phyloP scores from a whole-genome alignment of 1,140 invertebrate species.

The Pectinophora gossypiella region DNA sequence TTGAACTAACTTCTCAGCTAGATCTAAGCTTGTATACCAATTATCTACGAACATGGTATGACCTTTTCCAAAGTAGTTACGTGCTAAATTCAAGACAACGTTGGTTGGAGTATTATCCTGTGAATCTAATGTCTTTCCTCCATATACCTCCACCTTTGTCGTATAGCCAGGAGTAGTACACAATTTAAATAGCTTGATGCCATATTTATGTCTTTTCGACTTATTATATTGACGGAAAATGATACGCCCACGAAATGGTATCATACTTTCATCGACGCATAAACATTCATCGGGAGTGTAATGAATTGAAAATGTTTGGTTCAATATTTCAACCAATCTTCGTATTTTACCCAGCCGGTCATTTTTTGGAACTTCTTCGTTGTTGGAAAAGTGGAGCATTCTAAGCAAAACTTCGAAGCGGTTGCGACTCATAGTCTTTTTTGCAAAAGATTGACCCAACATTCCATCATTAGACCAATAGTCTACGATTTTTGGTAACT shows the following conservation, averaged over 20 bases:
- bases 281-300: constrained; percentile 31
- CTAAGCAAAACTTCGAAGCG: constrained; percentile 30
- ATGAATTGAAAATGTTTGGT: constrained; percentile 29
- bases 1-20: constrained; percentile 40
- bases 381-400: constrained; percentile 25
- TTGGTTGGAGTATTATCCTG: constrained; percentile 26
- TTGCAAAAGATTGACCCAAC: constrained; percentile 16
- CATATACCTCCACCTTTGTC: constrained; percentile 35
- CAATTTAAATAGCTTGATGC: constrained; percentile 53
- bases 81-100: constrained; percentile 28
- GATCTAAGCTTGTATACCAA: constrained; percentile 45
- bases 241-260: constrained; percentile 48
- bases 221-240: constrained; percentile 52
- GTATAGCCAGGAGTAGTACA: constrained; percentile 43
- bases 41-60: constrained; percentile 51
- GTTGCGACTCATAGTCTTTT: constrained; percentile 24
- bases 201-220: constrained; percentile 48
- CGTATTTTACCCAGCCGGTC: neutral
- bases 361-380: neutral
- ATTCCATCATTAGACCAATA: constrained; percentile 29
- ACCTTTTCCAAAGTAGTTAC: constrained; percentile 27
- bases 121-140: constrained; percentile 17
- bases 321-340: constrained; percentile 7
- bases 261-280: constrained; percentile 33
- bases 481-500: constrained; percentile 21